These are phyloP conservation scores for Augochlora pura DNA, from an alignment of 1,140 invertebrate genomes.

Conservation along the genomic window DNA sequence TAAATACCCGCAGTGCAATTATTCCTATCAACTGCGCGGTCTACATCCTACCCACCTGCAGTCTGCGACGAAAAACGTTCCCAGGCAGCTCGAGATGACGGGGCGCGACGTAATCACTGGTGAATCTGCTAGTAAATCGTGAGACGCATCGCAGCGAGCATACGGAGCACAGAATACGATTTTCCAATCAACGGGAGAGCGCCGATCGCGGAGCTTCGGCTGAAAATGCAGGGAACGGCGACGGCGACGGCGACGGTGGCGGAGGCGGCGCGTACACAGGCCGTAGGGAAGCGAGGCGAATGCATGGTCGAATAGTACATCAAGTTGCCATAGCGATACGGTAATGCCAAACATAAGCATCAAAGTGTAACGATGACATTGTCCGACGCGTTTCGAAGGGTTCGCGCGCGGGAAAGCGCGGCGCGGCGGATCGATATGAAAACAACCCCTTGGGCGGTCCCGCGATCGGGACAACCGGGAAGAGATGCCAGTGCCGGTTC, in stretches of 20 bases:
- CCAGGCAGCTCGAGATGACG: too few relatives aligned
- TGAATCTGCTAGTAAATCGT: not conserved
- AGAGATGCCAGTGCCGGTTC: conserved; percentile 7
- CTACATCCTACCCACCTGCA: too few relatives aligned
- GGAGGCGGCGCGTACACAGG: not conserved
- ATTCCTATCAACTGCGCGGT: too few relatives aligned
- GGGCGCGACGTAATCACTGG: not conserved
- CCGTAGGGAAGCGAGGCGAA: conserved; percentile 9
- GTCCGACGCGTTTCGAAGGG: conserved; percentile 49
- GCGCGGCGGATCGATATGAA: conserved; percentile 45
- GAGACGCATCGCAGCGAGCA: not conserved
- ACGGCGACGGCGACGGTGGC: too few relatives aligned
- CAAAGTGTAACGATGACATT: conserved; percentile 54
- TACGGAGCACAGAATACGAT: not conserved
- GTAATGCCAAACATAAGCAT: conserved; percentile 52
- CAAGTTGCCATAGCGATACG: conserved; percentile 57
- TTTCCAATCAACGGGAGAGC: not conserved
- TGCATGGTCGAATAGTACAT: conserved; percentile 26
- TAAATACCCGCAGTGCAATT: too few relatives aligned
- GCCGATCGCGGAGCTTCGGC: not conserved
- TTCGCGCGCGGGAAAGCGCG: conserved; percentile 13
- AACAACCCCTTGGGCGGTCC: conserved; percentile 20
- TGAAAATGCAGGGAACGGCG: not conserved
- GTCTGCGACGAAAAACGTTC: too few relatives aligned
- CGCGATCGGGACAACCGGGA: conserved; percentile 3